A percentile compares a stretch with the other conserved stretches of the same genome.
These are phyloP conservation scores for Bradypus variegatus DNA, from an alignment of 2,797 vertebrate species.

Conservation along the genomic window DNA sequence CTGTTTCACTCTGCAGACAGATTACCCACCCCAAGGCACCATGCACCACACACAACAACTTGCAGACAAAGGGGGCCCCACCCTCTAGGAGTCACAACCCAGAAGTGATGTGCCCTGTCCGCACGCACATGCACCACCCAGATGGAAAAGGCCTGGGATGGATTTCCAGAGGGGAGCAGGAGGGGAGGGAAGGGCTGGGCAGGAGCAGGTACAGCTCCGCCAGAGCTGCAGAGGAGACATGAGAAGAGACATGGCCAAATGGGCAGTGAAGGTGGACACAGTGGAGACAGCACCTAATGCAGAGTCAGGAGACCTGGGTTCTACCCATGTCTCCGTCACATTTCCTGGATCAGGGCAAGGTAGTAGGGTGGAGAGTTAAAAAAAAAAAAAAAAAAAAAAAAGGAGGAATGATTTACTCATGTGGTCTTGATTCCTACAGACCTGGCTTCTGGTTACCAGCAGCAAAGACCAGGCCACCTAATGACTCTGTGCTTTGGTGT, in stretches of 20 bases:
- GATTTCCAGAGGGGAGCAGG: background rate
- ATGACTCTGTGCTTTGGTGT: background rate
- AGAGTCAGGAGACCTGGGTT: background rate
- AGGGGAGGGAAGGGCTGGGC: background rate
- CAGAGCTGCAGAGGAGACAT: rapidly evolving
- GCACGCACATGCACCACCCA: too few relatives aligned
- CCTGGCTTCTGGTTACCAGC: background rate
- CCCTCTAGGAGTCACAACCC: background rate
- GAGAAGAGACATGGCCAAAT: background rate
- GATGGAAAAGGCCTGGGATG: background rate
- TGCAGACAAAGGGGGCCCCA: background rate
- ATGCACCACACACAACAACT: background rate
- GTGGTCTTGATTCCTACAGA: background rate
- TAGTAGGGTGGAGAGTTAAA: background rate
- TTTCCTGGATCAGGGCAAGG: background rate
- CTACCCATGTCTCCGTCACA: background rate
- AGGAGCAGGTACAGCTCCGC: background rate
- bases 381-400: background rate
- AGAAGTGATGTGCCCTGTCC: background rate
- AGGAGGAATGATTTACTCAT: background rate
- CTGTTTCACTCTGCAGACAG: background rate
- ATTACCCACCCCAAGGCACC: background rate
- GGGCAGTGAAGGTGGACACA: background rate
- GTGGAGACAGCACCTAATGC: background rate
- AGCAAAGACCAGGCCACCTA: background rate